Evolutionary conservation across 2,113 vertebrate species (phyloP), one percentile per base, ranked within the genome.

Genomic region (Rhabdomys dilectus): DNA sequence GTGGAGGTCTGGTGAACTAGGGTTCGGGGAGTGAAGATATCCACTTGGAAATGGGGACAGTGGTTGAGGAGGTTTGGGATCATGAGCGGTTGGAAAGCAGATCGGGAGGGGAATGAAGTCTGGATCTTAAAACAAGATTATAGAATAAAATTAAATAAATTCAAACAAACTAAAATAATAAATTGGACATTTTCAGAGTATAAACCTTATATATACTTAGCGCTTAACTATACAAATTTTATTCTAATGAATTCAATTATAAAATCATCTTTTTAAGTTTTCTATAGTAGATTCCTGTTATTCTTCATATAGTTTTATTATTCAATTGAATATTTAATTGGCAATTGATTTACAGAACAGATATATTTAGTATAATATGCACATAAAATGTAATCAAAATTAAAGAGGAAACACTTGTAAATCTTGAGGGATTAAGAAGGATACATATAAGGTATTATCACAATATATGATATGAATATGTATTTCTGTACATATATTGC

Each of bases 71-170:
- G 29, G 26, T 66, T 9, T 29, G 29, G 64, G 29, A 66, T 31
- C 29, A 10, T 4, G 12, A 66, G 3, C 8, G 4, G 64, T 31
- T 1, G 2, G 29, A 26, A 3, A 4, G 29, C 11, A 66, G 26
- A 66, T 10, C 5, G 0, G 26, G 10, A 11, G 10, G 26, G 10
- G 26, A 3, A 31, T 66, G 9, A 29, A 29, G 3, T 66, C 62
- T 66, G 8, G 26, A 10, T 2, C 29, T 3, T 31, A 12, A 12
- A 66, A 26, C 29, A 21, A 24, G 3, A 31, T 29, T 66, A 26
- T 9, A 66, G 62, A 66, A 66, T 29, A 66, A 12, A 66, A 66
- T 31, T 66, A 66, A 13, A 31, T 66, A 29, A 64, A 12, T 64
- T 64, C 12, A 29, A 64, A 64, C 29, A 29, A 64, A 12, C 29